Base-by-base conservation (phyloP, 2,113 vertebrate genomes). In the Redunca redunca region DNA sequence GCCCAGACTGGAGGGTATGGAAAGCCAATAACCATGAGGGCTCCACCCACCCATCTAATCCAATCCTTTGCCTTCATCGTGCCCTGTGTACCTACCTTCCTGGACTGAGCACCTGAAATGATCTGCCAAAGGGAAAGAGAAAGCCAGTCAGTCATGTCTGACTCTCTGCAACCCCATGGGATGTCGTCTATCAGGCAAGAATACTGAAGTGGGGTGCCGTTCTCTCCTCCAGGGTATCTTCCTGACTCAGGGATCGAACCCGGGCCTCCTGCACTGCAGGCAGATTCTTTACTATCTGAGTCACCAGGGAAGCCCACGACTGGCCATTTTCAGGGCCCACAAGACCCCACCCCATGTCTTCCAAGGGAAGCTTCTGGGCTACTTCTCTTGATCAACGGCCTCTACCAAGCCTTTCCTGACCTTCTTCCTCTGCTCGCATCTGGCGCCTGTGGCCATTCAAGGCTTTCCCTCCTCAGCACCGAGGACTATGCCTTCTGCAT, bases 401-500 rank as follows among this genome's bases (percentile, higher is more conserved):
- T 64, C 83, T 13, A 0, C 3, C 21, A 81, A 85, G 13, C 13
- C 26, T 60, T 33, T 90, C 46, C 28, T 46, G 50, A 52, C 26
- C 25, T 43, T 16, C 55, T 83, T 25, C n/a, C 19, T 58, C 15
- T 5, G 19, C 3, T 7, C 23, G 33, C 28, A 10, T 12, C 2
- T 12, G 50, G 15, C 16, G 7, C 43, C 43, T 6, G 3, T 2
- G 11, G 57, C 40, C 46, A 15, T 0, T 1, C 16, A 7, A 43
- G 48, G 28, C 60, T 19, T 50, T 53, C n/a, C 36, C 53, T 94
- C 36, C 57, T 36, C 13, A 36, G 36, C 46, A 57, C 16, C 1
- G 0, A 60, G 0, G 36, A 50, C 12, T 12, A 12, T 0, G 5
- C 17, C 33, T 77, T 7, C 11, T 2, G 48, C 4, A 28, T 40